Conservation (phyloP, 2,797 vertebrate genomes). For the Tarsius wallacei region DNA sequence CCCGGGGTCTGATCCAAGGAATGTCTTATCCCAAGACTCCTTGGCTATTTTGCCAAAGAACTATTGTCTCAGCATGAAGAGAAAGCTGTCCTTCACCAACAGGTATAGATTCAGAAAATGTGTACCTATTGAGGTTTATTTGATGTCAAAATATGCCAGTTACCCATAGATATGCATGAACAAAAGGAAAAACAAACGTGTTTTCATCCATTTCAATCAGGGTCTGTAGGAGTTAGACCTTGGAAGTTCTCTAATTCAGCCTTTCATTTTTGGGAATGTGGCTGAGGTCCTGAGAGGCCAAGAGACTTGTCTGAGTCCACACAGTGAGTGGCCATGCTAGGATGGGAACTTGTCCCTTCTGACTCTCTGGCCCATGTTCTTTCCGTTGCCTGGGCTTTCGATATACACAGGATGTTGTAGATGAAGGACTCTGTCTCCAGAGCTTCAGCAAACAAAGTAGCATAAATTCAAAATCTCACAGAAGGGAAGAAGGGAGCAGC, state of each 20-base stretch:
- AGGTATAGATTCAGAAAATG: background rate
- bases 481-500: background rate
- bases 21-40: background rate
- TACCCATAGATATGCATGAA: background rate
- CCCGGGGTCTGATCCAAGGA: background rate
- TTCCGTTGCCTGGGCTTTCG: background rate
- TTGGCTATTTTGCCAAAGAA: background rate
- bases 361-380: background rate
- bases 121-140: background rate
- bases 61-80: background rate
- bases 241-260: background rate
- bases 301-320: background rate
- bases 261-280: background rate
- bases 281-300: background rate
- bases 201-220: background rate
- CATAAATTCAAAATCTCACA: background rate
- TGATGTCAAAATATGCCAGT: background rate
- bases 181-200: background rate
- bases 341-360: background rate
- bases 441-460: background rate
- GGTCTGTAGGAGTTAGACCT: background rate
- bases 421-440: background rate
- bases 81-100: background rate
- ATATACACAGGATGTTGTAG: background rate
- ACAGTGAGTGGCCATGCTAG: background rate